A percentile compares a stretch with the other conserved stretches of the same genome.
These are phyloP conservation scores for Podarcis muralis DNA, from an alignment of 2,113 vertebrate genomes.

Conservation along the genomic window DNA sequence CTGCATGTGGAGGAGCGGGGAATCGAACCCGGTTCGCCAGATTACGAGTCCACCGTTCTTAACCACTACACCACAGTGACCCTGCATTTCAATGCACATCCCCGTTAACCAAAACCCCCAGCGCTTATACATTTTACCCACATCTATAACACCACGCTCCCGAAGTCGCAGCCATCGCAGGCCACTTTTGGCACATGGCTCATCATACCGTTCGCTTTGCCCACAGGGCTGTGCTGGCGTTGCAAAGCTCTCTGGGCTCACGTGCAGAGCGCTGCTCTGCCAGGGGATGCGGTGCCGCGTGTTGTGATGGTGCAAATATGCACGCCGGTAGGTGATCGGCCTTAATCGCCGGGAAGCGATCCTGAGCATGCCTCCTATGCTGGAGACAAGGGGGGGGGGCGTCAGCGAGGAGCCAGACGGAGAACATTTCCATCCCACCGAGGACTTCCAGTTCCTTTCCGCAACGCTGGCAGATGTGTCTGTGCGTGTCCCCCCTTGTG, in stretches of 20 bases:
- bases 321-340: neutral
- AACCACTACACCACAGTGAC: no score
- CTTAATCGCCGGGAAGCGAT: neutral
- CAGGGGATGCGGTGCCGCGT: fast-evolving
- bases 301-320: neutral
- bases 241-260: neutral
- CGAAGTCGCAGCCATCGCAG: neutral
- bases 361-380: neutral
- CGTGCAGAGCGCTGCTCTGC: neutral
- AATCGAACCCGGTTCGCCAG: no score
- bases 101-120: no score
- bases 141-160: no score
- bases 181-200: neutral
- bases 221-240: no score
- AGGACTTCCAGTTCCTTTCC: neutral
- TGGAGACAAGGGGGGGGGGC: neutral
- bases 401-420: neutral
- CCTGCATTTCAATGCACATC: no score
- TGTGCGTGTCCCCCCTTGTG: fast-evolving
- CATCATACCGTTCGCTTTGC: no score
- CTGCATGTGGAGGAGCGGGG: no score
- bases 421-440: neutral
- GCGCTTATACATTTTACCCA: no score
- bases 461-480: fast-evolving
- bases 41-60: no score